Conservation (phyloP, 1,140 invertebrate genomes). For the Plectus sambesii region DNA sequence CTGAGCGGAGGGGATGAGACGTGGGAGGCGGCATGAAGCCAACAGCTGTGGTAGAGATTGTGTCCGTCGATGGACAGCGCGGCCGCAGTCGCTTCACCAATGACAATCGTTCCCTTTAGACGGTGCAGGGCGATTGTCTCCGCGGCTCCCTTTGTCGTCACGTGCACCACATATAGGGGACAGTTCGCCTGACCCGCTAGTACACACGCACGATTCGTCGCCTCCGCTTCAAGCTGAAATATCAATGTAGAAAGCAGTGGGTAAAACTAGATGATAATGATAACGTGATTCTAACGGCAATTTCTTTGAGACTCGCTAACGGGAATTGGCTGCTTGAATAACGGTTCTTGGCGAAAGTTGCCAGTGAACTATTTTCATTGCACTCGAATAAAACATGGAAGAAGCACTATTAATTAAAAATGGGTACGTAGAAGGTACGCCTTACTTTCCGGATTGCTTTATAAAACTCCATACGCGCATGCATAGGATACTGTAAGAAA, state of each 20-base stretch:
- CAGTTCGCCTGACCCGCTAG: constrained; percentile 79
- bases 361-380: too few species aligned
- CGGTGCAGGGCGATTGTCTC: constrained; percentile 62
- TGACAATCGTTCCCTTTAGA: constrained; percentile 61
- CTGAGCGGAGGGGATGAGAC: constrained; percentile 80
- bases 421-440: too few species aligned
- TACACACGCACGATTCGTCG: constrained; percentile 80
- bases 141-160: constrained; percentile 75
- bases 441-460: too few species aligned
- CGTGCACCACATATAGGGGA: constrained; percentile 88
- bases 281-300: too few species aligned
- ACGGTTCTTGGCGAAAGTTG: too few species aligned
- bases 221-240: constrained; percentile 74
- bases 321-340: too few species aligned
- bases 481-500: too few species aligned
- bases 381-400: too few species aligned
- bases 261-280: too few species aligned
- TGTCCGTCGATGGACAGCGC: constrained; percentile 67
- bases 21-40: constrained; percentile 51
- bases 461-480: too few species aligned
- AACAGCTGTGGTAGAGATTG: constrained; percentile 62
- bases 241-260: constrained; percentile 4
- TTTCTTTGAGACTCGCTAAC: too few species aligned
- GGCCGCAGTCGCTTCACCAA: constrained; percentile 82
- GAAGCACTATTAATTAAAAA: too few species aligned